Evolutionary conservation across 2,113 vertebrate species (phyloP).

Genomic region (Hippotragus niger): DNA sequence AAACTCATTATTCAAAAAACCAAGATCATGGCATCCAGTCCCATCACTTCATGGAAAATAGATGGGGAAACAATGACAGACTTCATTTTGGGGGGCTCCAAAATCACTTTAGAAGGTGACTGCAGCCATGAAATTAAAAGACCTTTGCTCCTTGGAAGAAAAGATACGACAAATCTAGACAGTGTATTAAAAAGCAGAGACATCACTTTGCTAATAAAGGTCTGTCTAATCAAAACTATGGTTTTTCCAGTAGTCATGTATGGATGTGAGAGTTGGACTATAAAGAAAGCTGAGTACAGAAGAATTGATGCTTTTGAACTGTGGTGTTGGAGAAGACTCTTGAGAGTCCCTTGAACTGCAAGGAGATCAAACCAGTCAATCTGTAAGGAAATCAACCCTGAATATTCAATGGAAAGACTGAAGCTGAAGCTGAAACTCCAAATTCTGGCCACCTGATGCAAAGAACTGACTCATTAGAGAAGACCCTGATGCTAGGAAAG

Average conservation of each 20-base stretch:
- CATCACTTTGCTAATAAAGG: neutral
- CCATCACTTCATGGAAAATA: neutral
- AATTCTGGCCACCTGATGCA: neutral
- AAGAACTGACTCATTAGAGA: neutral
- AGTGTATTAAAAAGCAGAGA: neutral
- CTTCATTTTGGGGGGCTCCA: neutral
- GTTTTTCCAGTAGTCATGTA: neutral
- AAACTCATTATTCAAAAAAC: neutral
- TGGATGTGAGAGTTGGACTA: neutral
- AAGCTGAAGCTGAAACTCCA: neutral
- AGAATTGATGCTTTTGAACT: neutral
- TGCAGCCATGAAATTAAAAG: neutral
- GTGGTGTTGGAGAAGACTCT: neutral
- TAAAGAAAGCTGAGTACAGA: neutral
- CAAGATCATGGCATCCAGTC: neutral
- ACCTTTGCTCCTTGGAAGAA: neutral
- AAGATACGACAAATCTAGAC: neutral
- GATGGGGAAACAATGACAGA: neutral
- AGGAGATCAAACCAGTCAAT: neutral
- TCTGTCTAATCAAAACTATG: neutral
- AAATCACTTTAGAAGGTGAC: neutral
- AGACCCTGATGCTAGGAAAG: neutral
- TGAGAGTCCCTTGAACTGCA: neutral
- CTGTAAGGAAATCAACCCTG: neutral
- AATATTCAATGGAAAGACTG: neutral